Percentiles rank a stretch among this genome's conserved stretches.
These are phyloP conservation scores for Anguilla rostrata DNA, from an alignment of 2,113 vertebrate species.

Conservation along the genomic window DNA sequence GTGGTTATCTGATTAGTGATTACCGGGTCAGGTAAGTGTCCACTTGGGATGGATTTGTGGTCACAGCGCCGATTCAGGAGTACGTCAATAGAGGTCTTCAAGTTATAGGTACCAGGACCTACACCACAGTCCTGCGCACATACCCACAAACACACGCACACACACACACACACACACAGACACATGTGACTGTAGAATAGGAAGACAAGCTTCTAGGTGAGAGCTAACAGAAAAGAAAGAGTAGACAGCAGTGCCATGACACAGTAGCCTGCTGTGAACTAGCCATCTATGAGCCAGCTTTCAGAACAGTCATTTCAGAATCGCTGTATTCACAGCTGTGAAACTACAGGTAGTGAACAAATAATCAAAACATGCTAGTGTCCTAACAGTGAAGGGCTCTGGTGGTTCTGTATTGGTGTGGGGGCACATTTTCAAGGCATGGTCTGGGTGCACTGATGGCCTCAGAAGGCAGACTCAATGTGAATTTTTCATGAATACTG, in stretches of 20 bases:
- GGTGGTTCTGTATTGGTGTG: no score
- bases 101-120: slow-evolving; percentile 63
- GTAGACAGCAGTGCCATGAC: not conserved
- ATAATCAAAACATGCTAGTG: no score
- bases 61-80: slow-evolving; percentile 43
- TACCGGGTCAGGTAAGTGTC: slow-evolving; percentile 59
- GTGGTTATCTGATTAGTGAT: slow-evolving; percentile 56
- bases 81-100: slow-evolving; percentile 49
- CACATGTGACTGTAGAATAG: not conserved
- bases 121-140: slow-evolving; percentile 59
- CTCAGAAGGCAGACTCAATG: no score
- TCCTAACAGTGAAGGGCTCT: no score
- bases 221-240: not conserved
- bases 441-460: no score
- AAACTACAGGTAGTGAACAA: no score
- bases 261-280: not conserved
- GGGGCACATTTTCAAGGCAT: no score
- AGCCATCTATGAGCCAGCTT: no score
- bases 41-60: slow-evolving; percentile 44
- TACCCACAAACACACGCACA: not conserved
- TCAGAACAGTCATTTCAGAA: not conserved
- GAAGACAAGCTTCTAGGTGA: not conserved
- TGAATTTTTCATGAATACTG: no score
- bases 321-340: no score
- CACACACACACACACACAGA: not conserved